phyloP scores from a whole-genome alignment of 2,113 vertebrate genomes.

The Takifugu bimaculatus region DNA sequence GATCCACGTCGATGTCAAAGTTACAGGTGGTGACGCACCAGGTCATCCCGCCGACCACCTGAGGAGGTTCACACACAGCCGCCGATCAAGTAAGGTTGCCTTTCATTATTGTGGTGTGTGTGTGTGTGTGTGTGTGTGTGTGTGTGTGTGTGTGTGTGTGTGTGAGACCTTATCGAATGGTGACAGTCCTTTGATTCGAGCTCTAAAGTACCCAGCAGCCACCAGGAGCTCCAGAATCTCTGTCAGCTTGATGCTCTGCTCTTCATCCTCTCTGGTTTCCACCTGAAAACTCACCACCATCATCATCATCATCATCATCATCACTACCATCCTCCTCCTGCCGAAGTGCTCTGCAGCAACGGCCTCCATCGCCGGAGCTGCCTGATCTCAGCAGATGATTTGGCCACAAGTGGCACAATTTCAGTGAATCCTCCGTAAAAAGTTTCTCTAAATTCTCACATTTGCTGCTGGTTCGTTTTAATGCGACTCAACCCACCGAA shows the following conservation, averaged over 20 bases:
- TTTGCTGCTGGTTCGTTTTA: not conserved
- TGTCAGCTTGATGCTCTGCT: conserved; percentile 87
- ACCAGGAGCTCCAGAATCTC: conserved; percentile 96
- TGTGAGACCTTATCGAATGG: conserved; percentile 93
- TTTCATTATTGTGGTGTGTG: not conserved
- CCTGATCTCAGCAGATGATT: too few relatives aligned
- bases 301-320: too few relatives aligned
- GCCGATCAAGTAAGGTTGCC: too few relatives aligned
- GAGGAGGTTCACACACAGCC: not conserved
- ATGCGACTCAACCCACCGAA: not conserved
- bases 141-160: not conserved
- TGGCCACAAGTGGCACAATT: too few relatives aligned
- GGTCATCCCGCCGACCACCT: conserved; percentile 98
- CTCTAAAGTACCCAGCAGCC: conserved; percentile 95
- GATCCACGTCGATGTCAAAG: conserved; percentile 93
- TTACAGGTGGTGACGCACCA: conserved; percentile 98
- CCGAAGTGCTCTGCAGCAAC: too few relatives aligned
- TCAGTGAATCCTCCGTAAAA: too few relatives aligned
- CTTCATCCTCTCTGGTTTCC: conserved; percentile 95
- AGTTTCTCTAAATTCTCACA: too few relatives aligned
- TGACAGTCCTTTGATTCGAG: conserved; percentile 93
- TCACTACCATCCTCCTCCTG: too few relatives aligned
- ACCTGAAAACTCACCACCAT: conserved; percentile 73
- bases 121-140: not conserved
- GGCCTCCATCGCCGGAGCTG: too few relatives aligned